phyloP scores from a whole-genome alignment of 2,888 invertebrate species.

The Ichneumoninae sp. region DNA sequence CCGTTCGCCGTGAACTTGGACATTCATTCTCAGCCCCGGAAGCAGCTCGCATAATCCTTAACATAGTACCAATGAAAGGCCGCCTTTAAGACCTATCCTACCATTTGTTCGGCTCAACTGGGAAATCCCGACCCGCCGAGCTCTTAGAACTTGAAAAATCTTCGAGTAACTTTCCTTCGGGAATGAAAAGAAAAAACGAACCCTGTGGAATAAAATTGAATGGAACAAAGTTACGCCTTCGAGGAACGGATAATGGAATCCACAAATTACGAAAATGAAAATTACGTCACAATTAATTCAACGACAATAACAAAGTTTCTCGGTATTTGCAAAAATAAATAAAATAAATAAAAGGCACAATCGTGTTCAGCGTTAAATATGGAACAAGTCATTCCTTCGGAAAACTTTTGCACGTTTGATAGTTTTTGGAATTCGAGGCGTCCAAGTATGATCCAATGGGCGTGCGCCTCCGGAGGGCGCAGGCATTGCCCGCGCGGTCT shows the following conservation, averaged over 20 bases:
- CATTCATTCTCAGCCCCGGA: constrained; percentile 52
- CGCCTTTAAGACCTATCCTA: constrained; percentile 16
- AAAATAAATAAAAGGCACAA: not conserved
- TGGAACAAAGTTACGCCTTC: not conserved
- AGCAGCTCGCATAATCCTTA: constrained; percentile 33
- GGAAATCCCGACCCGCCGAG: constrained; percentile 43
- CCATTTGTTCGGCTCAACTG: constrained; percentile 45
- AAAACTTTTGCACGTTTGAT: not conserved
- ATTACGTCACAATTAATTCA: not conserved
- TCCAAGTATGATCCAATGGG: not conserved
- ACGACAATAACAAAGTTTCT: not conserved
- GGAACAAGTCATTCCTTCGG: not conserved
- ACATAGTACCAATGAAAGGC: constrained; percentile 39
- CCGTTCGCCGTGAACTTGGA: constrained; percentile 67
- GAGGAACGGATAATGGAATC: constrained; percentile 21
- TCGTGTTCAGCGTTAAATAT: not conserved
- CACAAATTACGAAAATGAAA: not conserved
- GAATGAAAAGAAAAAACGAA: not conserved
- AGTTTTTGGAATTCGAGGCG: not conserved
- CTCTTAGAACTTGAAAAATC: constrained; percentile 46
- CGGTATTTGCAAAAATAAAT: not conserved
- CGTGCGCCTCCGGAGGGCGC: not conserved
- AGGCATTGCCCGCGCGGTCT: not conserved
- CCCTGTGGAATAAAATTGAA: constrained; percentile 42
- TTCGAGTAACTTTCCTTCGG: not conserved